Evolutionary conservation across 2,797 vertebrate species (phyloP), one percentile per base, ranked within the genome.

Genomic region (Pangasius sanitwongsei): DNA sequence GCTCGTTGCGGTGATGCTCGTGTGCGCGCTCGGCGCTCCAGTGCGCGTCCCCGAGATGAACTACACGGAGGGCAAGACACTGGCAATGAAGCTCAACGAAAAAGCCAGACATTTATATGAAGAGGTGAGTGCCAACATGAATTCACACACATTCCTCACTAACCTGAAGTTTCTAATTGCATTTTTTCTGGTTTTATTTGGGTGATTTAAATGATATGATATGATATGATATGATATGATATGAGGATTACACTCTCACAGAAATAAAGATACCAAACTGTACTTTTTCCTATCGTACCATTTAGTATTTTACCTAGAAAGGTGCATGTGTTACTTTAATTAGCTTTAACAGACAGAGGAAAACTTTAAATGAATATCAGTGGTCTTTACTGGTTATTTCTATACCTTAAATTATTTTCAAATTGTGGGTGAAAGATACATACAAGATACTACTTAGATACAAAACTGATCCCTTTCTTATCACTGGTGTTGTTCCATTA

Each of bases 91-190:
- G 3, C 91, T 92, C 18, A 91, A 82, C 2, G n/a, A 81, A 12
- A 41, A 63, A 28, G 91, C 91, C 1, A 86, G 87, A 84, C 25
- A 28, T 18, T 55, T 92, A 28, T 82, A 92, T 28, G 12, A 20
- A 6, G 25, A 70, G 90, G 91, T 92, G 31, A 13, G 91, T 81
- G 61, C 6, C 8, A n/a, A 11, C 41, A 63, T 15, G 20, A 3
- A 41, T 28, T 13, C 20, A 81, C 8, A 57, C 8, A 57, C 16
- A 20, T 20, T 31, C 50, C 3, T 20, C n/a, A 25, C 23, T 28
- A 16, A 28, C 2, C 18, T 61, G 12, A 12, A 25, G 2, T 23
- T 75, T 48, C 77, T 4, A 1, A 57, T 5, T 37, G 6, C 50
- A 57, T 82, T 15, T 50, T 28, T 48, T 28, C 1, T 8, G 15